Evolutionary conservation across 2,113 vertebrate genomes (phyloP).

Genomic region (Synodontis membranacea): DNA sequence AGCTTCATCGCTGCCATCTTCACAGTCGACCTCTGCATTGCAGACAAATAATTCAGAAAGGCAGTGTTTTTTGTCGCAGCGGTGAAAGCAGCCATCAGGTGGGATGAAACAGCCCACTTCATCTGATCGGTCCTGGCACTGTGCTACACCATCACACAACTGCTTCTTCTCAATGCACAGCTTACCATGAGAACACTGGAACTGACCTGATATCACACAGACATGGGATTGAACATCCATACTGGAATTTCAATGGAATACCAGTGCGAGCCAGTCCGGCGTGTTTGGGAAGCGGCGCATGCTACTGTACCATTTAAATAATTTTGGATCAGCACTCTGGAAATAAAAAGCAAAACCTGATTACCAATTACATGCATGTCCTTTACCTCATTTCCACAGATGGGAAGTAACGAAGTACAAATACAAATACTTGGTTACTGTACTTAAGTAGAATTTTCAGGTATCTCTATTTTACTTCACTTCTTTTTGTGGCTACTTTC

Average conservation of each 20-base stretch:
- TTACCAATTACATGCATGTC: no score
- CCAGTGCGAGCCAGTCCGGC: not conserved
- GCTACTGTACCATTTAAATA: no score
- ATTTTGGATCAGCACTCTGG: no score
- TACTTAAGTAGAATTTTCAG: no score
- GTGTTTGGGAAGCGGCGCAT: not conserved
- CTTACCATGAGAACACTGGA: constrained; percentile 76
- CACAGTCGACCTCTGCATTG: constrained; percentile 81
- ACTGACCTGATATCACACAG: constrained; percentile 66
- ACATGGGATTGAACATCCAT: not conserved
- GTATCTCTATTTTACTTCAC: no score
- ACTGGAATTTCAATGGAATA: no score
- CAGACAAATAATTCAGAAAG: constrained; percentile 80
- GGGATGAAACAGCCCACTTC: constrained; percentile 70
- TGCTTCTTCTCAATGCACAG: constrained; percentile 69
- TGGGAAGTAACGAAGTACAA: no score
- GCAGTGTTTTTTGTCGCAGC: constrained; percentile 77
- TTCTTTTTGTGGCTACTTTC: no score
- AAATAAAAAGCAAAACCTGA: no score
- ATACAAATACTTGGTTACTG: no score
- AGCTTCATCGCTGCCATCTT: constrained; percentile 77
- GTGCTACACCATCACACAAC: constrained; percentile 78
- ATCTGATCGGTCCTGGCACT: constrained; percentile 85
- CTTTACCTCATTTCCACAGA: no score
- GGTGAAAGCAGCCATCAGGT: constrained; percentile 73